These are phyloP conservation scores for Astyanax mexicanus DNA, from an alignment of 2,797 vertebrate species.

Conservation along the genomic window DNA sequence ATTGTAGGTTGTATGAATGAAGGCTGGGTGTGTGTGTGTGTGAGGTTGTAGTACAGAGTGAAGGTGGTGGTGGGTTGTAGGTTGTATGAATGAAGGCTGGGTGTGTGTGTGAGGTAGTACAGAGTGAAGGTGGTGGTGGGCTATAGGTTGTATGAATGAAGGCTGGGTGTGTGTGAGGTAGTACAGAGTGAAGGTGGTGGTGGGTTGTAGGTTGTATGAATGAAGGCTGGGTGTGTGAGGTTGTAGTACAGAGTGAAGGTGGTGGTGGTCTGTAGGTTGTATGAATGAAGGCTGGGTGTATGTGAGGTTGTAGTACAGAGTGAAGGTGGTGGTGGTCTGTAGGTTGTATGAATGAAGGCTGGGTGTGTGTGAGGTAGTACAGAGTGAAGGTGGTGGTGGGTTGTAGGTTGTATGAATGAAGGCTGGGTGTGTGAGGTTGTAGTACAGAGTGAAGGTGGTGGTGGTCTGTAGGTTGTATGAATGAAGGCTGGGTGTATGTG, in stretches of 20 bases:
- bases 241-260: slow-evolving; percentile 30
- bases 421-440: slow-evolving; percentile 3
- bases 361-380: slow-evolving; percentile 5
- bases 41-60: too few species aligned
- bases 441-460: slow-evolving; percentile 34
- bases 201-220: slow-evolving; percentile 38
- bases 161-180: slow-evolving; percentile 2
- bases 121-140: slow-evolving; percentile 1
- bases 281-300: slow-evolving; percentile 28
- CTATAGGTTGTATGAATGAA: slow-evolving; percentile 44
- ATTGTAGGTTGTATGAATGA: slow-evolving; percentile 5
- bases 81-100: slow-evolving; percentile 36
- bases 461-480: slow-evolving; percentile 38
- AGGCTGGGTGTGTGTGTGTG: slow-evolving; percentile 44
- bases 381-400: slow-evolving; percentile 35
- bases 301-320: slow-evolving; percentile 10
- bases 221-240: slow-evolving; percentile 17
- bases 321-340: slow-evolving; percentile 36
- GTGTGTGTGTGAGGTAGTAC: slow-evolving; percentile 11
- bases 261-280: slow-evolving; percentile 37
- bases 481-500: slow-evolving; percentile 18
- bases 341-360: slow-evolving; percentile 41
- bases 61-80: slow-evolving; percentile 41
- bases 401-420: slow-evolving; percentile 42
- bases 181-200: slow-evolving; percentile 33